Percentiles rank a stretch among this genome's conserved stretches.
phyloP scores from a whole-genome alignment of 2,888 invertebrate species.

The Balanococcus diminutus region DNA sequence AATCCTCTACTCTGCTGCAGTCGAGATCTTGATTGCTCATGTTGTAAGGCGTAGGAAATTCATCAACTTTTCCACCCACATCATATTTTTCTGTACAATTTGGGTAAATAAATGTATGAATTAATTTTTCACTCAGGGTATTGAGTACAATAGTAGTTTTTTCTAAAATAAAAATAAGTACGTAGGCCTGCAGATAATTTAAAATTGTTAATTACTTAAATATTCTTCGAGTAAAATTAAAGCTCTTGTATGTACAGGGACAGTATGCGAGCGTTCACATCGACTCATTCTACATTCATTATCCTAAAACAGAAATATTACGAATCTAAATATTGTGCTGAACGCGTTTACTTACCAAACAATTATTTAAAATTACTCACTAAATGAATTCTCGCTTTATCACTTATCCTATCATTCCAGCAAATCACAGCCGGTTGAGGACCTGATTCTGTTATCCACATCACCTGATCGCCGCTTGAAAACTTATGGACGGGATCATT shows the following conservation, averaged over 20 bases:
- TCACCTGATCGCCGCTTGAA: conserved; percentile 58
- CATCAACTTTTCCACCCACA: not conserved
- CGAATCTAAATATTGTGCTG: not conserved
- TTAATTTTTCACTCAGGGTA: not conserved
- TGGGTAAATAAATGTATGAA: not conserved
- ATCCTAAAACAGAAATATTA: not conserved
- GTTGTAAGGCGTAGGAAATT: not conserved
- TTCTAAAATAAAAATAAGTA: no score
- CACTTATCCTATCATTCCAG: conserved; percentile 50
- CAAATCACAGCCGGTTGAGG: conserved; percentile 57
- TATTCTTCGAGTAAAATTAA: conserved; percentile 41
- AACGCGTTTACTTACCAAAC: not conserved
- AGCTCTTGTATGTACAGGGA: not conserved
- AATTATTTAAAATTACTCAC: conserved; percentile 57
- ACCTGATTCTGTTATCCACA: conserved; percentile 58
- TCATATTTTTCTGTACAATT: not conserved
- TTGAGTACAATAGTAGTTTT: no score
- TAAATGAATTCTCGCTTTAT: conserved; percentile 58
- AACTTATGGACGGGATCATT: not conserved
- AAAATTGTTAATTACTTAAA: not conserved
- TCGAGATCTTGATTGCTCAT: not conserved
- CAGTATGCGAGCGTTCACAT: conserved; percentile 4
- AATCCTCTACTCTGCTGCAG: not conserved
- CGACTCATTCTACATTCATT: not conserved
- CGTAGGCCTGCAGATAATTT: not conserved